These are phyloP conservation scores for Motacilla alba DNA, from an alignment of 2,113 vertebrate genomes.

Conservation along the genomic window DNA sequence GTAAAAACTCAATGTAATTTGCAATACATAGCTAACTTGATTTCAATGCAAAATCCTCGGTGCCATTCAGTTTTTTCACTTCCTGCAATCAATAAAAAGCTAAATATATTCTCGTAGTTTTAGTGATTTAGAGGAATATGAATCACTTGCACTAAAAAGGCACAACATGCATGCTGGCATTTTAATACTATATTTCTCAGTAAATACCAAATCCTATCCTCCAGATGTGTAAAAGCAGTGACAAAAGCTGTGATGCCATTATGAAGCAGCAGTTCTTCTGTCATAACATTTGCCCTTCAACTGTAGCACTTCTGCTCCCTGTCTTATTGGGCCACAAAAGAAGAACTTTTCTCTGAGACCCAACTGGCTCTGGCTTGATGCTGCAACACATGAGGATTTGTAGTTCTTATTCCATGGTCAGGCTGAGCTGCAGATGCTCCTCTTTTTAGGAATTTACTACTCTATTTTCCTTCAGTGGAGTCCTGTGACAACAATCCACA, in stretches of 20 bases:
- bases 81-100: not conserved
- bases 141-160: not conserved
- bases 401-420: not conserved
- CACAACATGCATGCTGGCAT: not conserved
- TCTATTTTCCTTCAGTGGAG: not conserved
- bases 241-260: not conserved
- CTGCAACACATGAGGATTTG: not conserved
- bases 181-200: conserved; percentile 1
- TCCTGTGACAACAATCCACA: not conserved
- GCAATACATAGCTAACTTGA: not conserved
- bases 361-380: not conserved
- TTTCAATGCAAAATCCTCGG: not conserved
- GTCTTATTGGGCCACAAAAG: not conserved
- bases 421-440: not conserved
- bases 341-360: not conserved
- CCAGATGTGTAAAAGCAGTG: not conserved
- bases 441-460: not conserved
- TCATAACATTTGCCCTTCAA: not conserved
- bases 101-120: not conserved
- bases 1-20: not conserved
- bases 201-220: not conserved
- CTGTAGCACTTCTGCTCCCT: fast-evolving
- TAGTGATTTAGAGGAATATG: not conserved
- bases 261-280: not conserved
- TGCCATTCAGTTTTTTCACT: not conserved